Base-by-base conservation (phyloP, 2,113 vertebrate species). In the Phaethon lepturus region DNA sequence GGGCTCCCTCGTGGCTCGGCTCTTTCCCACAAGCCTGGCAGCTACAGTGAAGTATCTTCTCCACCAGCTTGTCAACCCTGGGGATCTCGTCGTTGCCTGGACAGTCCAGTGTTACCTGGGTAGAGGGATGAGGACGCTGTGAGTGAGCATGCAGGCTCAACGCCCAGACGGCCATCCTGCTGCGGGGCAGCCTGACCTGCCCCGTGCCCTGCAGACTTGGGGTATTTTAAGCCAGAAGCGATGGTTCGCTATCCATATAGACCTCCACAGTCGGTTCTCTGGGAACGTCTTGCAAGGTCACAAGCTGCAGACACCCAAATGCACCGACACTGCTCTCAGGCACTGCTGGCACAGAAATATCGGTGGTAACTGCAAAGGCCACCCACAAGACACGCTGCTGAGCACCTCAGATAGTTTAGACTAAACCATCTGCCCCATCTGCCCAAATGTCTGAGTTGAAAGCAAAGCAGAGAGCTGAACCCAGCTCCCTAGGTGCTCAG, bases 1-100 rank as follows among this genome's bases (percentile, higher is more conserved):
- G 97, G 52, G 98, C 98, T 90, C 99, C 99, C 96, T 99, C 99
- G 56, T 99, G 99, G 96, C 95, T 98, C 0, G 98, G 98, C 86
- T 99, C 99, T 96, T 99, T 99, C 95, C 99, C 99, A 2, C 99
- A 99, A 1, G 99, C 99, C 98, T 99, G 99, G 97, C 99, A 99
- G 98, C 99, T 99, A 74, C 99, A 99, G 83, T 98, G 99, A 67
- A 99, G 95, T 47, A 99, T 99, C 97, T 99, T 99, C 97, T 99
- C 99, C 97, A 99, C 99, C 97, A 99, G 96, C 85, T 99, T 99
- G 94, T 99, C 99, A 91, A 99, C 99, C 10, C 98, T 98, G 64
- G 99, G 99, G 59, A 99, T 98, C 56, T 99, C 99, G 9, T 99
- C 98, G 0, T 98, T 99, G 94, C 98, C 98, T 0, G 99, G 99